These are phyloP conservation scores for Drosophila nr. perissopoda DNA, from an alignment of 2,888 invertebrate genomes.

Conservation along the genomic window DNA sequence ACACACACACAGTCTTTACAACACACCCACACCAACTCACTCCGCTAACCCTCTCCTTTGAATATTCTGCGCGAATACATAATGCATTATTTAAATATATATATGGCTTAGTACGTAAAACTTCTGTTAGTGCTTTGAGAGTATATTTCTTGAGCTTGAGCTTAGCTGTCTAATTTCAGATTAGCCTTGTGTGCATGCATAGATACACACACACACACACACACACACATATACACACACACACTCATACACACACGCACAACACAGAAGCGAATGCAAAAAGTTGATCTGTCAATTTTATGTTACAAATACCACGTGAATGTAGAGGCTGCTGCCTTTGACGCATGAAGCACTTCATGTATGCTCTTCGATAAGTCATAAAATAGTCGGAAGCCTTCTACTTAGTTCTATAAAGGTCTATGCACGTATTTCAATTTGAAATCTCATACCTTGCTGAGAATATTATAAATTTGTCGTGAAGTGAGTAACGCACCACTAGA, in stretches of 20 bases:
- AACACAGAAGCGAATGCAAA: constrained; percentile 26
- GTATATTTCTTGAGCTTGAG: constrained; percentile 45
- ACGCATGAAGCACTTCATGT: constrained; percentile 23
- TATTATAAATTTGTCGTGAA: no score
- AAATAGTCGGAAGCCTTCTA: not conserved
- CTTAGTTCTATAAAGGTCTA: not conserved
- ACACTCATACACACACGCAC: no score
- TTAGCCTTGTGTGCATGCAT: constrained; percentile 32
- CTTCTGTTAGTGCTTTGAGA: constrained; percentile 37
- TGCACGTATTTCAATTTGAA: not conserved
- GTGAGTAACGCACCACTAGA: not conserved
- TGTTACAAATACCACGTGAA: constrained; percentile 11
- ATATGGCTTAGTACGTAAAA: constrained; percentile 5
- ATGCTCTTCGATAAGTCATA: constrained; percentile 38
- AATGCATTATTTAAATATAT: constrained; percentile 29
- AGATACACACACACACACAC: not conserved
- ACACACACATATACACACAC: no score
- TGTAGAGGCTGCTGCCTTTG: not conserved
- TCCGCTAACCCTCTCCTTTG: not conserved
- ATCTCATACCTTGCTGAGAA: not conserved
- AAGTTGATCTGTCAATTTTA: constrained; percentile 72
- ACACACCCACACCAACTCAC: constrained; percentile 4
- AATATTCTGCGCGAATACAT: constrained; percentile 51
- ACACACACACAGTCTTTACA: constrained; percentile 45
- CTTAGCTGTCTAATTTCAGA: constrained; percentile 59